phyloP scores from a whole-genome alignment of 2,113 vertebrate genomes.

The Colaptes auratus region DNA sequence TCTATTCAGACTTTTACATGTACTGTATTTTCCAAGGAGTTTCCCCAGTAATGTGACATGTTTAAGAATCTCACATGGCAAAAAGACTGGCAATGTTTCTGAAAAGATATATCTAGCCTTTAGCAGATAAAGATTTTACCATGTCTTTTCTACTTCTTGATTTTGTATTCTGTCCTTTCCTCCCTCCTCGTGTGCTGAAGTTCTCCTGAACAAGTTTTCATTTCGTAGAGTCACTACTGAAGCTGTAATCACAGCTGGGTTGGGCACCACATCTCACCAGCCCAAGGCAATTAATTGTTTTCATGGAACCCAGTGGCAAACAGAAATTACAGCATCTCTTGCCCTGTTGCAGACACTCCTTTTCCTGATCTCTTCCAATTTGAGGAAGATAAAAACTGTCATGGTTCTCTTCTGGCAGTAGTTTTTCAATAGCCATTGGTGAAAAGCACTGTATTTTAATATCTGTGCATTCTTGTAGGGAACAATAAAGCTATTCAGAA shows the following conservation, averaged over 20 bases:
- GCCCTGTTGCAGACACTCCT: not conserved
- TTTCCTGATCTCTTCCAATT: not conserved
- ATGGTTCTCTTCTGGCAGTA: constrained; percentile 39
- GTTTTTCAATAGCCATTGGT: constrained; percentile 62
- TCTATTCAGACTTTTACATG: not conserved
- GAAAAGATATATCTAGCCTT: not conserved
- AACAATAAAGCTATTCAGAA: constrained; percentile 42
- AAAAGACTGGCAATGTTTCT: not conserved
- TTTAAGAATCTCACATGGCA: not conserved
- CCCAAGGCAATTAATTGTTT: not conserved
- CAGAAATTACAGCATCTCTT: constrained; percentile 8
- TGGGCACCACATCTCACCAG: not conserved
- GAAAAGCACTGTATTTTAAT: constrained; percentile 56
- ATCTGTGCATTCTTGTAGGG: constrained; percentile 41
- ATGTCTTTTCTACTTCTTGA: not conserved
- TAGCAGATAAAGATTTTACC: not conserved
- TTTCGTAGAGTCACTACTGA: not conserved
- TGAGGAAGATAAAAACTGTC: constrained; percentile 57
- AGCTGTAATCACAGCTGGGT: not conserved
- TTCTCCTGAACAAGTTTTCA: not conserved
- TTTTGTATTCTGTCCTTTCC: not conserved
- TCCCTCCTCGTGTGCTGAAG: not conserved
- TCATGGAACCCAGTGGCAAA: not conserved
- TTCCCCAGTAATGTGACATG: not conserved
- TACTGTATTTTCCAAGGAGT: not conserved